Evolutionary conservation across 2,797 vertebrate genomes (phyloP), one percentile per base, ranked within the genome.

Genomic region (Sternotherus odoratus): DNA sequence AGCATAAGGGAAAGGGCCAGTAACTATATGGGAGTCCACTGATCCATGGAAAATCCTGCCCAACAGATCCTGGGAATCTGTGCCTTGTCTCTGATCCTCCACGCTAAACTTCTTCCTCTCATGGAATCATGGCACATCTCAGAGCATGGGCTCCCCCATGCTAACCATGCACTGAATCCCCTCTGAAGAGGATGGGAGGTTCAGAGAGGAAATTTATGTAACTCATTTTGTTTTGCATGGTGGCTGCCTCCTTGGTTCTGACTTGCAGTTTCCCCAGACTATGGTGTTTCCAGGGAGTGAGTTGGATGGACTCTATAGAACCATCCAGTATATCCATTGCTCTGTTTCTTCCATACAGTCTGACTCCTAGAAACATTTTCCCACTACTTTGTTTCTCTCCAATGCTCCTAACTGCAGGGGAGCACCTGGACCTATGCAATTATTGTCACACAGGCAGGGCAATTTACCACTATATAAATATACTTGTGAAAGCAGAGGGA

Each of bases 391-490:
- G 3, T 4, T 83, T 46, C 74, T 89, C 92, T 94, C 60, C 86
- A 92, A 1, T 50, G 53, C 16, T 78, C 53, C 51, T 90, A 21
- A 43, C 12, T 53, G 51, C 26, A 69, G 66, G 21, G 66, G n/a
- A 69, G n/a, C 9, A 48, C 51, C 83, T 92, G 28, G 5, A 53
- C n/a, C 23, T 36, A 56, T 33, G 77, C 79, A 93, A 48, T 75
- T 28, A 88, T 87, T 72, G 57, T 26, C 50, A 57, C 78, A 93
- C 1, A 72, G 33, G 53, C 54, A 82, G 39, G 28, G n/a, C 19
- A 75, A 6, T 51, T 46, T 89, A 79, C 39, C 84, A 39, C 53
- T 85, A 79, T 26, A 87, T 48, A 93, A 96, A 87, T 63, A 83
- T 12, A n/a, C 2, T 82, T 60, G 63, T 30, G 8, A 87, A 6